Percentiles rank a stretch among this genome's conserved stretches.
Evolutionary conservation across 2,797 vertebrate genomes (phyloP).

Genomic region (Acridotheres tristis): DNA sequence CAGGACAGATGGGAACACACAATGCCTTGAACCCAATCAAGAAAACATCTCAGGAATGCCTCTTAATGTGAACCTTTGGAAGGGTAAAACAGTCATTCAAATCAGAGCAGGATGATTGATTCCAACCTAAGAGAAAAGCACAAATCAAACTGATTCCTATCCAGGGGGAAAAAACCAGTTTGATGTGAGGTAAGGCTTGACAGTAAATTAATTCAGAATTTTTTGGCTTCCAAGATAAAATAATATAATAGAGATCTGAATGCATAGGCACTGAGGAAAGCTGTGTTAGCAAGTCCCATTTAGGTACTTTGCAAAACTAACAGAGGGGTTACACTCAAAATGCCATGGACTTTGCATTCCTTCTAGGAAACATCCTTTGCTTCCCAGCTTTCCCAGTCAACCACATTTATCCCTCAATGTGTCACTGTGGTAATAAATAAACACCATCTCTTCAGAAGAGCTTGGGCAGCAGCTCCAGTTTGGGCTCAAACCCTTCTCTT

Average conservation of each 20-base stretch:
- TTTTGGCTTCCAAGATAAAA: constrained; percentile 4
- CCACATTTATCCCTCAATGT: not conserved
- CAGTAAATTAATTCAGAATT: not conserved
- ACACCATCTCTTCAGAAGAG: not conserved
- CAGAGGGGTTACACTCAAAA: not conserved
- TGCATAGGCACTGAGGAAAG: not conserved
- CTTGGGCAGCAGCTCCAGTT: not conserved
- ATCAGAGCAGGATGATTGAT: constrained; percentile 50
- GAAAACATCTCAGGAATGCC: constrained; percentile 64
- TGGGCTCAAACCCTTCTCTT: not conserved
- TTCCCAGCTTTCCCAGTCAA: not conserved
- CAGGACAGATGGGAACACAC: constrained; percentile 55
- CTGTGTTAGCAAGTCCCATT: not conserved
- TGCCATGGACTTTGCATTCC: not conserved
- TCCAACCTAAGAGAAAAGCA: constrained; percentile 24
- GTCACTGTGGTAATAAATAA: not conserved
- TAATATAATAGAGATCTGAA: not conserved
- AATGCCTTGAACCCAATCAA: constrained; percentile 65
- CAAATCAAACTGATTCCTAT: constrained; percentile 33
- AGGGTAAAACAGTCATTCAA: constrained; percentile 55
- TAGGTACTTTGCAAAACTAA: not conserved
- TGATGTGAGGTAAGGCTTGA: not conserved
- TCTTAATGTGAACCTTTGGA: constrained; percentile 45
- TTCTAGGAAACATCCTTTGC: not conserved
- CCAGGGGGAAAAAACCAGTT: not conserved